A percentile compares a stretch with the other conserved stretches of the same genome.
Conservation (phyloP, 1,140 invertebrate species). For the Octopus sinensis region DNA sequence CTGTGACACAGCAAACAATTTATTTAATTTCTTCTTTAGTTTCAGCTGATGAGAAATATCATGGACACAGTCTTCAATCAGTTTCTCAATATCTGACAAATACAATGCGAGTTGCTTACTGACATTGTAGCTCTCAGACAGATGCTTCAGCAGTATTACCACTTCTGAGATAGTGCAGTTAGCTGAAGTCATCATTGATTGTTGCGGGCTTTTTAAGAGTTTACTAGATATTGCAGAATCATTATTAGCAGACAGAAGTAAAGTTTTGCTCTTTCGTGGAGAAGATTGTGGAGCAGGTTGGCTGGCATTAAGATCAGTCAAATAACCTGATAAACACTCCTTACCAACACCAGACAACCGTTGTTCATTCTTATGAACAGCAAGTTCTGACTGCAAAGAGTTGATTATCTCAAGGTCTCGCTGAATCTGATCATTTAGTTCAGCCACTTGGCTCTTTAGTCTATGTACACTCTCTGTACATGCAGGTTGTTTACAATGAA, state of each 20-base stretch:
- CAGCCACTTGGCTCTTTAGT: conserved; percentile 16
- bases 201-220: neutral
- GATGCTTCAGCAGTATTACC: neutral
- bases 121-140: neutral
- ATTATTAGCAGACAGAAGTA: neutral
- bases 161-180: neutral
- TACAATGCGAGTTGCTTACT: neutral
- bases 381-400: conserved; percentile 4
- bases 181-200: neutral
- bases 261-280: neutral
- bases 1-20: neutral
- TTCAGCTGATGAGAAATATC: neutral
- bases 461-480: neutral
- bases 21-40: neutral
- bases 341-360: neutral
- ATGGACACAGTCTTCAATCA: neutral
- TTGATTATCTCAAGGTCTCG: conserved; percentile 12
- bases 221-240: neutral
- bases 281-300: neutral
- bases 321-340: neutral
- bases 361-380: neutral
- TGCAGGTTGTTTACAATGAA: neutral
- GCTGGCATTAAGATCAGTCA: neutral
- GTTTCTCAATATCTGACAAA: neutral
- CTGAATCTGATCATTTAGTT: conserved; percentile 26